Evolutionary conservation across 2,797 vertebrate species (phyloP).

Genomic region (Pangasius larnaudii): DNA sequence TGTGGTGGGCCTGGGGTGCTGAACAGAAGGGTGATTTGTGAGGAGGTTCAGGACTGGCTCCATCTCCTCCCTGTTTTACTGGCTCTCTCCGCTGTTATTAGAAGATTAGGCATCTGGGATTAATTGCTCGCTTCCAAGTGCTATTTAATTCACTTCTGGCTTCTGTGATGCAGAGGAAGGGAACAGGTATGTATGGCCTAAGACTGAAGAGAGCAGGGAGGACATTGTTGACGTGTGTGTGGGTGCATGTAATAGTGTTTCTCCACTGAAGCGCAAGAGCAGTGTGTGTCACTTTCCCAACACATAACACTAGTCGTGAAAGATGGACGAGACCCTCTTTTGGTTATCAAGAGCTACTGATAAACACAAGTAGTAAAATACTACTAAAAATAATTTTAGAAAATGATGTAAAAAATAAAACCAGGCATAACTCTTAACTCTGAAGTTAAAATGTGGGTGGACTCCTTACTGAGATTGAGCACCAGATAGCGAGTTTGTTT

Average conservation of each 20-base stretch:
- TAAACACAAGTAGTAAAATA: background rate
- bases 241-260: background rate
- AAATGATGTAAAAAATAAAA: background rate
- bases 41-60: constrained; percentile 29
- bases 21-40: constrained; percentile 51
- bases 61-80: constrained; percentile 42
- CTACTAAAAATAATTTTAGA: background rate
- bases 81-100: constrained; percentile 55
- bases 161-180: constrained; percentile 15
- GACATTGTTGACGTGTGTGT: background rate
- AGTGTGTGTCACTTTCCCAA: background rate
- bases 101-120: constrained; percentile 60
- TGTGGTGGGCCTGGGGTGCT: constrained; percentile 36
- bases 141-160: constrained; percentile 54
- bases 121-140: constrained; percentile 59
- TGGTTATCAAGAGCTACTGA: background rate
- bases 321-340: background rate
- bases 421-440: background rate
- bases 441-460: background rate
- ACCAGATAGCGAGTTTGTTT: background rate
- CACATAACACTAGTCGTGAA: background rate
- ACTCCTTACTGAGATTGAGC: background rate
- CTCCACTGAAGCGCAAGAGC: background rate
- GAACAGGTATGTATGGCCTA: constrained; percentile 28
- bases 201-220: background rate